Evolutionary conservation across 2,113 vertebrate species (phyloP), one percentile per base, ranked within the genome.

Genomic region (Toxotes chatareus): DNA sequence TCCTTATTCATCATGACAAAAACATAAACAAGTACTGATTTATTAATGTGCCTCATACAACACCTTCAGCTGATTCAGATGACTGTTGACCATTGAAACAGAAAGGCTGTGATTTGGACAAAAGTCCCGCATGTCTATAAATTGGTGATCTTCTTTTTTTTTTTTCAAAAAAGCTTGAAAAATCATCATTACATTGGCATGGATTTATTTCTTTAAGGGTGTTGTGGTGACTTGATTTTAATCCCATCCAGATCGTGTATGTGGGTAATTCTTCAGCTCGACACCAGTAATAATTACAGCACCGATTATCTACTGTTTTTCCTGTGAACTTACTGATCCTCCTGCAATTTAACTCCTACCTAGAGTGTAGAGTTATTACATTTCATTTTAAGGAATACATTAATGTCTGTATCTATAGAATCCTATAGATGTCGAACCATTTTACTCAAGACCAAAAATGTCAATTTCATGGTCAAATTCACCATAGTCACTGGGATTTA

Each of bases 1-100:
- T 60, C 42, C 76, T 87, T 47, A 65, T 84, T 82, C 56, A 65
- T 60, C n/a, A 73, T 38, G 34, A 68, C 42, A 83, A 78, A 76
- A 70, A 17, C 36, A 76, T 49, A 38, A 89, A 77, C 53, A 66
- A 71, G 56, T 63, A 27, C 12, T 55, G 53, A 80, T 77, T 91
- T 76, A 80, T 80, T 19, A 73, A 61, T 60, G 4, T 27, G 61
- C 16, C 9, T 53, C 40, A 6, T 31, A 31, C 2, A 0, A 19
- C 12, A 40, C 4, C 19, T 62, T 81, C 61, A 61, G 23, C 6
- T 27, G 3, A n/a, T 49, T 47, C 11, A 31, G 60, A 5, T 36
- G 47, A 75, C 63, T 32, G 16, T 3, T n/a, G 16, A 62, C 46
- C 32, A 34, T 53, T 68, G 1, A 68, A 64, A 42, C n/a, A 32